Percentiles rank a stretch among this genome's conserved stretches.
phyloP scores from a whole-genome alignment of 2,888 invertebrate species.

The Idaea dimidiata region DNA sequence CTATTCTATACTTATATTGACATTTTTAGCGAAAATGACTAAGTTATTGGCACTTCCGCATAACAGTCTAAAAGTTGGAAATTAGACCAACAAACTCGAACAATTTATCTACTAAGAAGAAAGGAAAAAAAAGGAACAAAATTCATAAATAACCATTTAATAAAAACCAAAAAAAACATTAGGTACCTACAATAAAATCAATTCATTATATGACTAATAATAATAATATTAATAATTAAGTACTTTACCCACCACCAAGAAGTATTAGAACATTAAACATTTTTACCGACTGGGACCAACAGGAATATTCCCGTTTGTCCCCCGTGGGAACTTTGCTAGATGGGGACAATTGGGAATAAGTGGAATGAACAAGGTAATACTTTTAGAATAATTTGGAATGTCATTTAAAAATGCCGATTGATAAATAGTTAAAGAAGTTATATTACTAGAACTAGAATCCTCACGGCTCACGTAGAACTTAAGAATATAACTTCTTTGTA shows the following conservation, averaged over 20 bases:
- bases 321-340: too few species aligned
- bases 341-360: slow-evolving; percentile 14
- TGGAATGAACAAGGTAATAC: slow-evolving; percentile 37
- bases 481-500: too few species aligned
- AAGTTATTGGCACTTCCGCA: slow-evolving; percentile 55
- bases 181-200: slow-evolving; percentile 57
- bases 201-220: slow-evolving; percentile 45
- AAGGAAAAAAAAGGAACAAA: slow-evolving; percentile 50
- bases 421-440: too few species aligned
- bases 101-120: slow-evolving; percentile 17
- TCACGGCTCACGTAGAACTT: too few species aligned
- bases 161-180: slow-evolving; percentile 61
- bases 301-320: too few species aligned
- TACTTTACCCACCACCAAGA: slow-evolving; percentile 64
- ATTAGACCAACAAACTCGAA: background rate
- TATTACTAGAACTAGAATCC: too few species aligned
- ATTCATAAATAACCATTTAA: slow-evolving; percentile 66
- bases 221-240: slow-evolving; percentile 46
- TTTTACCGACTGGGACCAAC: too few species aligned
- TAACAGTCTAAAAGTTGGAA: slow-evolving; percentile 13
- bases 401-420: slow-evolving; percentile 14
- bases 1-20: slow-evolving; percentile 40
- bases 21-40: slow-evolving; percentile 62
- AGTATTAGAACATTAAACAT: slow-evolving; percentile 7
- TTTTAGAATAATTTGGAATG: slow-evolving; percentile 22